phyloP scores from a whole-genome alignment of 2,797 vertebrate genomes.

The Oreochromis grahami region DNA sequence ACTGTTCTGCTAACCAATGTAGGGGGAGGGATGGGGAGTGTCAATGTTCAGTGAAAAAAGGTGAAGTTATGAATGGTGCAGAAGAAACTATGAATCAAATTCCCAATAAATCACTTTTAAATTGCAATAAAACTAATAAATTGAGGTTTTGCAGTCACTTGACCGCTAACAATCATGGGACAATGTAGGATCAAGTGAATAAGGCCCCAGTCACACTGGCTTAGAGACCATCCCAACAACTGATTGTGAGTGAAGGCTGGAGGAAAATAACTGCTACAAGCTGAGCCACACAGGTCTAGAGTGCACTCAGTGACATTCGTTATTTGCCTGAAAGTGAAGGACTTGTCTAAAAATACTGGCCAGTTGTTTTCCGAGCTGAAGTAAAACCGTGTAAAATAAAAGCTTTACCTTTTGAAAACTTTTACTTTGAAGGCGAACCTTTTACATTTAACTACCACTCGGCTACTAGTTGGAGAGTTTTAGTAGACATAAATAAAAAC shows the following conservation, averaged over 20 bases:
- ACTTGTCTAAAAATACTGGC: neutral
- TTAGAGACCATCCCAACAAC: neutral
- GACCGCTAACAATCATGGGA: neutral
- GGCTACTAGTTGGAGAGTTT: neutral
- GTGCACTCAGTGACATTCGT: neutral
- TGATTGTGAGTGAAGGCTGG: neutral
- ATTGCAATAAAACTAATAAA: neutral
- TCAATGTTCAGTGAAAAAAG: neutral
- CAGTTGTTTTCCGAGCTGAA: neutral
- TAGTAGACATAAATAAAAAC: neutral
- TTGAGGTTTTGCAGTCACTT: neutral
- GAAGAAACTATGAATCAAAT: neutral
- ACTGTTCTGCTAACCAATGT: neutral
- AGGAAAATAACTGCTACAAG: neutral
- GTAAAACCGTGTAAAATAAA: neutral
- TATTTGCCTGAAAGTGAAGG: neutral
- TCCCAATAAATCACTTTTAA: neutral
- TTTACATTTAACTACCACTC: neutral
- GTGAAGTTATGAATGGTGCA: neutral
- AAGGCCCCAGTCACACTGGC: neutral
- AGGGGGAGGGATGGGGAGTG: neutral
- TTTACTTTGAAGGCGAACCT: neutral
- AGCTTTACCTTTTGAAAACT: neutral
- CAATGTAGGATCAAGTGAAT: neutral
- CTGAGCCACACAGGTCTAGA: neutral